Conservation (phyloP, 2,113 vertebrate genomes). For the Corythornis vintsioides region DNA sequence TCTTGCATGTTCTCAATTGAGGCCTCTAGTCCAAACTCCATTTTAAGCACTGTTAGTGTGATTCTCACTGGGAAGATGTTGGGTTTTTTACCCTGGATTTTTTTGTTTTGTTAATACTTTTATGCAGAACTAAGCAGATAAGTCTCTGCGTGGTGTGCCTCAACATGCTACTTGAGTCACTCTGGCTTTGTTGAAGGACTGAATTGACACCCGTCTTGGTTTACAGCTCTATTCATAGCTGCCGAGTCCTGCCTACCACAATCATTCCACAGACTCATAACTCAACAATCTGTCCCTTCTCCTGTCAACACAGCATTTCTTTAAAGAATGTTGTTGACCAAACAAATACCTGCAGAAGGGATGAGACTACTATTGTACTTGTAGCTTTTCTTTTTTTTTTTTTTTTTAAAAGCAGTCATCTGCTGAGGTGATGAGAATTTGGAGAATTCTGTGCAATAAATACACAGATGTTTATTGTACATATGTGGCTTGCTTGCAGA, state of each 20-base stretch:
- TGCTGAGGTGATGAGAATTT: constrained; percentile 18
- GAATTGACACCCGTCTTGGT: not conserved
- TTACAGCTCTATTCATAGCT: not conserved
- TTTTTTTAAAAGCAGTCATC: not conserved
- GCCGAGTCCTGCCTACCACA: not conserved
- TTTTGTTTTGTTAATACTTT: not conserved
- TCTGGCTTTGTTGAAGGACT: not conserved
- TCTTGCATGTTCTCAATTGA: not conserved
- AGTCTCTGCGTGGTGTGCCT: not conserved
- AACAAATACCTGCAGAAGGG: constrained; percentile 16
- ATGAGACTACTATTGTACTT: not conserved
- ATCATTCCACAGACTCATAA: not conserved
- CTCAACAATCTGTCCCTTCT: constrained; percentile 1
- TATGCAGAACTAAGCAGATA: not conserved
- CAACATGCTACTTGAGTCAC: not conserved
- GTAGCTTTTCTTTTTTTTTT: not conserved
- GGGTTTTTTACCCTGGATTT: rapidly evolving
- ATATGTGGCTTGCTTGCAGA: not conserved
- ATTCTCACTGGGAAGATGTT: not conserved
- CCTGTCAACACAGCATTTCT: not conserved
- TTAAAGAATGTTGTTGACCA: not conserved
- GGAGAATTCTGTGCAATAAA: not conserved
- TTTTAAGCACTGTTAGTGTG: not conserved
- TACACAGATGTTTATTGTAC: not conserved
- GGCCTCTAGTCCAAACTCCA: not conserved